Conservation (phyloP, 2,113 vertebrate species). For the Nerophis lumbriciformis region DNA sequence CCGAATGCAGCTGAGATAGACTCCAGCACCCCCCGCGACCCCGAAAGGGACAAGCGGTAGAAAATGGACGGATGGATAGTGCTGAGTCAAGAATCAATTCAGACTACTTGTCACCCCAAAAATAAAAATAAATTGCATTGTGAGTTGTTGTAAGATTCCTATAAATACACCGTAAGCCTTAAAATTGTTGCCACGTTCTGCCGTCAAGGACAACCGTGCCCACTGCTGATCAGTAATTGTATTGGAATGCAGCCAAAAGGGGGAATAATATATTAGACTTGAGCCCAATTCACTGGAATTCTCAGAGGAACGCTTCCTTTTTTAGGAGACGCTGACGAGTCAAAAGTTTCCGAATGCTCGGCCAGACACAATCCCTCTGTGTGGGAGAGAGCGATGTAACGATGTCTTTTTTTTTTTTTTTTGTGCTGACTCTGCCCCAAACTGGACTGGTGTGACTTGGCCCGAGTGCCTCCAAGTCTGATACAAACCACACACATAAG, state of each 20-base stretch:
- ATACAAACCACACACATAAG: background rate
- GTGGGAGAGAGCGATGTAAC: slow-evolving; percentile 44
- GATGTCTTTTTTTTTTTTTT: slow-evolving; percentile 22
- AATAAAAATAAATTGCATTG: no score
- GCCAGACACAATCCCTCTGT: slow-evolving; percentile 40
- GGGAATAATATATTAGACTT: slow-evolving; percentile 13
- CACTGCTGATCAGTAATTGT: slow-evolving; percentile 14
- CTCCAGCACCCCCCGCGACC: no score
- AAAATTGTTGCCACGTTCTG: background rate
- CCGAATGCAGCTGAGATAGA: no score
- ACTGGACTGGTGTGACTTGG: slow-evolving; percentile 47
- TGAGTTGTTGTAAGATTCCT: no score
- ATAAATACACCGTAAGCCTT: no score
- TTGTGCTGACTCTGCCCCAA: slow-evolving; percentile 51
- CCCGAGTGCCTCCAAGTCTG: slow-evolving; percentile 14
- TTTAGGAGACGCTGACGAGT: slow-evolving; percentile 45
- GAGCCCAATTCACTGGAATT: slow-evolving; percentile 16
- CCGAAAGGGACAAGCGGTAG: no score
- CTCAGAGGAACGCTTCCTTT: slow-evolving; percentile 14
- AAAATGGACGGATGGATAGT: no score
- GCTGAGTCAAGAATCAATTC: no score
- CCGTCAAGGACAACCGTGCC: slow-evolving; percentile 9
- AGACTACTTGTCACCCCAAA: no score
- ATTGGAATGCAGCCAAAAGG: slow-evolving; percentile 9
- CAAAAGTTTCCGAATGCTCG: slow-evolving; percentile 41